Base-by-base conservation (phyloP, 2,797 vertebrate species). In the Pipistrellus kuhlii region DNA sequence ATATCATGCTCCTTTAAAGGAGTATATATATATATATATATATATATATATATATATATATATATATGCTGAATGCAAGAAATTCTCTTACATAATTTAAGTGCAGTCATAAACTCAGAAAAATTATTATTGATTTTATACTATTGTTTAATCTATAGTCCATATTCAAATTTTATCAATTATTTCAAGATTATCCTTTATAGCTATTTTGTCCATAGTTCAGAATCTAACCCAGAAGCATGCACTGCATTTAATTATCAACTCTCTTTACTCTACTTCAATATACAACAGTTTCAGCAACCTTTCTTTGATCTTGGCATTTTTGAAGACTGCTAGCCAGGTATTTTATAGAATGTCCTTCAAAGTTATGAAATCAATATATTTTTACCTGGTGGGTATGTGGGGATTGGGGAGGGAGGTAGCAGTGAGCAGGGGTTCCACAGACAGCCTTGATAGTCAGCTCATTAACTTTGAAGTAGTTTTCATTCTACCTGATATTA, bases 61-160 rank as follows among this genome's bases (percentile, higher is more conserved):
- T 17, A 51, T 51, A 18, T 18, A 91, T 96, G 17, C 62, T 73
- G 35, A 94, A 14, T 23, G n/a, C 18, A 91, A 77, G 20, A 10
- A 83, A 80, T 86, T 88, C 21, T 81, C 62, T 81, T 83, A 25
- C 9, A 27, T 80, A 83, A 87, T 82, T 82, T 78, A 89, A 78
- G 3, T 44, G 44, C 17, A 83, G 5, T 32, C 72, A 68, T 59
- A 62, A 25, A 78, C 4, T 25, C 23, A 69, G 51, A 21, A 51
- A 38, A 68, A 59, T 73, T 66, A 75, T 82, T 30, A 59, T 32
- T 75, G 32, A 59, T 71, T 88, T 93, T 77, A 12, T 55, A 48
- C 30, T 81, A 35, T 53, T 46, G 46, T 66, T 18, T 71, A 81
- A 75, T 80, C 32, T 86, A 44, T 32, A 88, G 13, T 20, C 4